phyloP scores from a whole-genome alignment of 1,140 invertebrate species.

The Eriosoma lanigerum region DNA sequence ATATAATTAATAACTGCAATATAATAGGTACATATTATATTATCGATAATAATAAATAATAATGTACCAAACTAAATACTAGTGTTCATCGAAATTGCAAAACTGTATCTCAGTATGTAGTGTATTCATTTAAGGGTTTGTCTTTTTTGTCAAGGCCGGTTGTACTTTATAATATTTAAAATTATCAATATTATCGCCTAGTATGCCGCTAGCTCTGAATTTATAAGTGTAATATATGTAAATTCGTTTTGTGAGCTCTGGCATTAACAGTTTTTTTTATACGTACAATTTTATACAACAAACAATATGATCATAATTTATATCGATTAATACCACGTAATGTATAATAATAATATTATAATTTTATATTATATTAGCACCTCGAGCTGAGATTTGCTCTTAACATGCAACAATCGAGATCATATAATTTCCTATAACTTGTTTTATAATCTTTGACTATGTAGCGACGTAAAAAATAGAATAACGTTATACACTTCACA shows the following conservation, averaged over 20 bases:
- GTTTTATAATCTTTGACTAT: slow-evolving; percentile 1
- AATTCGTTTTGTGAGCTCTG: background rate
- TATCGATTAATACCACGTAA: background rate
- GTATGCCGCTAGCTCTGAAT: background rate
- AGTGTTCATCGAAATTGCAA: too few species aligned
- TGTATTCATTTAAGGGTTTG: background rate
- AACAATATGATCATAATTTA: slow-evolving; percentile 17
- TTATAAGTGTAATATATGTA: background rate
- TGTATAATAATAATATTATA: too few species aligned
- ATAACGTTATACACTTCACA: background rate
- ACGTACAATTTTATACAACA: background rate
- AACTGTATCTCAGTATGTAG: too few species aligned
- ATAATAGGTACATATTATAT: too few species aligned
- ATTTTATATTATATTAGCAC: background rate
- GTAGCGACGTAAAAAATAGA: background rate
- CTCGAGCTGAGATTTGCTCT: background rate
- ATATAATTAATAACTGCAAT: too few species aligned
- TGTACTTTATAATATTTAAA: background rate
- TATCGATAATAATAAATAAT: too few species aligned
- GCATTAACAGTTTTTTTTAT: background rate
- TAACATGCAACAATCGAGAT: background rate
- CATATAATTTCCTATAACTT: background rate
- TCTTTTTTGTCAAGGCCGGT: background rate
- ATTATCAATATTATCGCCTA: background rate
- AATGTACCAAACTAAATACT: too few species aligned